Evolutionary conservation across 2,797 vertebrate genomes (phyloP).

Genomic region (Molossus molossus): DNA sequence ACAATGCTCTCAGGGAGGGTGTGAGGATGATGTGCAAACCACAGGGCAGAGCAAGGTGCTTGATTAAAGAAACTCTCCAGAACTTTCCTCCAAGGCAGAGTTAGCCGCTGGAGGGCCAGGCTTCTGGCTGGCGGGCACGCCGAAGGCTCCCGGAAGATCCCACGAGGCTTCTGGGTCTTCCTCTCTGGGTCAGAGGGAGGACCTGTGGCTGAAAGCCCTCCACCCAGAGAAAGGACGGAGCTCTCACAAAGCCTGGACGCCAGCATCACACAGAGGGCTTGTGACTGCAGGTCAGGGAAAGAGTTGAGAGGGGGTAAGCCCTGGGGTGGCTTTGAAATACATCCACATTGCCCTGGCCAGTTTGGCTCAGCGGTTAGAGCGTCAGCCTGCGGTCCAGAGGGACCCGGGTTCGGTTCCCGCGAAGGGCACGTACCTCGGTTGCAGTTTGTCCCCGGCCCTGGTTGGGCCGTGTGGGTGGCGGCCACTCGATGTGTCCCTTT

Average conservation of each 20-base stretch:
- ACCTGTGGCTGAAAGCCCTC: background rate
- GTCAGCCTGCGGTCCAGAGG: too few relatives aligned
- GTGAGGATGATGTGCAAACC: background rate
- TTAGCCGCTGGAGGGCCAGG: background rate
- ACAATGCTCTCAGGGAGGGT: rapidly evolving
- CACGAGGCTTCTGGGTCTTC: background rate
- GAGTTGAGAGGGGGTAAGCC: background rate
- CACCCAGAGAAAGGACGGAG: background rate
- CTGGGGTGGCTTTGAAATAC: background rate
- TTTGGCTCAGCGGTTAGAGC: too few relatives aligned
- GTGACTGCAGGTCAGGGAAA: rapidly evolving
- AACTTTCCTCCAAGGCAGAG: background rate
- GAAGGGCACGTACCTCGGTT: too few relatives aligned
- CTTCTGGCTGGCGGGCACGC: too few relatives aligned
- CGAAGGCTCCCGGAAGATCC: too few relatives aligned
- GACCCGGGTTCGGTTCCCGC: too few relatives aligned
- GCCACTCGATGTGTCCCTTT: too few relatives aligned
- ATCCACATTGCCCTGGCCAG: too few relatives aligned
- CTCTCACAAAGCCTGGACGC: rapidly evolving
- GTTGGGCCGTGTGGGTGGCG: too few relatives aligned
- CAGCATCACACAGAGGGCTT: rapidly evolving
- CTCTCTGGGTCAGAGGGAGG: background rate
- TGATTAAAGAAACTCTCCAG: background rate
- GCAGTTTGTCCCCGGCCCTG: too few relatives aligned
- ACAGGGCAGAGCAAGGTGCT: rapidly evolving